Evolutionary conservation across 1,140 invertebrate species (phyloP).

Genomic region (Antheraea mylitta): DNA sequence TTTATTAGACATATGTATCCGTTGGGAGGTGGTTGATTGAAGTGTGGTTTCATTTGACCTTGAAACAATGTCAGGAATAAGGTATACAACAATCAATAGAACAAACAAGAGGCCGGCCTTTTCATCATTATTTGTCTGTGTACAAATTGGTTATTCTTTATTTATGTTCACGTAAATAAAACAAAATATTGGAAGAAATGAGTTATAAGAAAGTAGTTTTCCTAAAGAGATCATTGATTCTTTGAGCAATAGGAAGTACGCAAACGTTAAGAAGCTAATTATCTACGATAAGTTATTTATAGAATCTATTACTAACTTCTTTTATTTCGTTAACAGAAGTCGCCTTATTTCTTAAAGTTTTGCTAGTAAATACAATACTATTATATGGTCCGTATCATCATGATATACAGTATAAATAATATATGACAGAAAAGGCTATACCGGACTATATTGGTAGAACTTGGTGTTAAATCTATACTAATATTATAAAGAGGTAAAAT

Average conservation of each 20-base stretch:
- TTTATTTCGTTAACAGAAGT: not conserved
- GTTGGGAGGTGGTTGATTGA: conserved; percentile 14
- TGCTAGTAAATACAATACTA: not conserved
- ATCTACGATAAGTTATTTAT: not conserved
- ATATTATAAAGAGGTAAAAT: no score
- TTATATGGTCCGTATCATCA: no score
- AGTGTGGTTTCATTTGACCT: conserved; percentile 8
- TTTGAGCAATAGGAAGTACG: not conserved
- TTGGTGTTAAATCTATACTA: no score
- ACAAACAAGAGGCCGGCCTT: conserved; percentile 12
- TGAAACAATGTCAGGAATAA: conserved; percentile 14
- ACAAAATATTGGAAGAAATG: not conserved
- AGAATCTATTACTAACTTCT: not conserved
- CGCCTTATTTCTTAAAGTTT: not conserved
- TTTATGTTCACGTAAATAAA: not conserved
- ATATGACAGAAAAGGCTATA: no score
- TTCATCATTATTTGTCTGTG: not conserved
- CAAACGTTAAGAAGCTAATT: not conserved
- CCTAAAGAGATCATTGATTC: not conserved
- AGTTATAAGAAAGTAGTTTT: not conserved
- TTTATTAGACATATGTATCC: not conserved
- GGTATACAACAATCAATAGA: conserved; percentile 21
- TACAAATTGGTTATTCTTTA: not conserved
- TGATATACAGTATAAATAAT: no score
- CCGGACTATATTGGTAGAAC: no score